Evolutionary conservation across 2,888 invertebrate species (phyloP).

Genomic region (Eilema sororculum): DNA sequence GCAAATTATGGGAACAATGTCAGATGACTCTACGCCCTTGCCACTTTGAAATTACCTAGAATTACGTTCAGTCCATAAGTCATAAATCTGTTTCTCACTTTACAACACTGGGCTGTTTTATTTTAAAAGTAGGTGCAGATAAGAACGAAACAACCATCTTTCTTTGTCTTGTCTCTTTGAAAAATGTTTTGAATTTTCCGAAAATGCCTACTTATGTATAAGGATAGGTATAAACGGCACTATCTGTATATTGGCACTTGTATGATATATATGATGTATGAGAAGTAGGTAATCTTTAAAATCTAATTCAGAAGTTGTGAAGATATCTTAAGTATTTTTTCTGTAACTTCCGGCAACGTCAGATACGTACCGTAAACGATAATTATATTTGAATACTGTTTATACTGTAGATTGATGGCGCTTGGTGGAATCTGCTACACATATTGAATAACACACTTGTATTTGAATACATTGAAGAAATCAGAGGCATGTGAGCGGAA

Average conservation of each 20-base stretch:
- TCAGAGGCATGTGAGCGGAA: not conserved
- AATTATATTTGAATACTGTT: no score
- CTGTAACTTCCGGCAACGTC: not conserved
- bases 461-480: not conserved
- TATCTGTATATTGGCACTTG: not conserved
- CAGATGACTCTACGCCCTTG: constrained; percentile 46
- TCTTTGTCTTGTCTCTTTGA: not conserved
- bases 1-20: constrained; percentile 65
- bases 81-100: constrained; percentile 3
- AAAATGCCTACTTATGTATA: not conserved
- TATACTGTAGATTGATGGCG: no score
- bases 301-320: no score
- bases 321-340: not conserved
- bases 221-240: not conserved
- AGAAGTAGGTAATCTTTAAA: no score
- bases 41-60: constrained; percentile 28
- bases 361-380: not conserved
- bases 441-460: no score
- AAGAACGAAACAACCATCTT: not conserved
- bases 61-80: constrained; percentile 10
- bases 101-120: constrained; percentile 1
- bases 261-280: not conserved
- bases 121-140: not conserved
- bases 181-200: not conserved
- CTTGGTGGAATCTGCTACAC: no score